Evolutionary conservation across 2,797 vertebrate species (phyloP).

Genomic region (Huso huso): DNA sequence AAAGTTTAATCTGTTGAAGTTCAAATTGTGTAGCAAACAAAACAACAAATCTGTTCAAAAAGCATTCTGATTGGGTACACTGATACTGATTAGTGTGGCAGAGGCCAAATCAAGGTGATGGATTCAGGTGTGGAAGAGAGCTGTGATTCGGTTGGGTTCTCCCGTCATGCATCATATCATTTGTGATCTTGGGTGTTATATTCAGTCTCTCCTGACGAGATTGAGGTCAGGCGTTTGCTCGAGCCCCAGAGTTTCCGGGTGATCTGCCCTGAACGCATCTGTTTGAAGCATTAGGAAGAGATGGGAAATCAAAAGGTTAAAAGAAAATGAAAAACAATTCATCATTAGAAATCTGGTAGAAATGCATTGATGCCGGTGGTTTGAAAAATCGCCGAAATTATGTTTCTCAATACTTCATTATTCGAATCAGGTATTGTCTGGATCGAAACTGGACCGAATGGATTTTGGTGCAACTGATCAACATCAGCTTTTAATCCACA

Average conservation of each 20-base stretch:
- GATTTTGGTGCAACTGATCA: no score
- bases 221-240: slow-evolving; percentile 85
- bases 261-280: slow-evolving; percentile 92
- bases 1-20: background rate
- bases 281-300: slow-evolving; percentile 61
- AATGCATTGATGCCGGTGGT: no score
- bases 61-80: slow-evolving; percentile 23
- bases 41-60: slow-evolving; percentile 2
- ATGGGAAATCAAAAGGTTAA: slow-evolving; percentile 31
- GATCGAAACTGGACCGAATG: no score
- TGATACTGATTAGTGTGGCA: slow-evolving; percentile 39
- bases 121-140: slow-evolving; percentile 35
- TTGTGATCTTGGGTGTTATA: slow-evolving; percentile 78
- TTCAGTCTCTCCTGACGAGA: slow-evolving; percentile 89
- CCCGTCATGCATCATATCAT: slow-evolving; percentile 53
- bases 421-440: no score
- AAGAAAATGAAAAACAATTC: slow-evolving; percentile 14
- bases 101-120: slow-evolving; percentile 41
- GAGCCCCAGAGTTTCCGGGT: slow-evolving; percentile 95
- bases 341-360: no score
- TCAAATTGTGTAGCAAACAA: background rate
- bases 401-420: no score
- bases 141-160: slow-evolving; percentile 10
- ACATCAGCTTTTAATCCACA: no score
- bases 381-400: no score